A percentile compares a stretch with the other conserved stretches of the same genome.
These are phyloP conservation scores for Amazona finschi DNA, from an alignment of 2,797 vertebrate genomes.

Conservation along the genomic window DNA sequence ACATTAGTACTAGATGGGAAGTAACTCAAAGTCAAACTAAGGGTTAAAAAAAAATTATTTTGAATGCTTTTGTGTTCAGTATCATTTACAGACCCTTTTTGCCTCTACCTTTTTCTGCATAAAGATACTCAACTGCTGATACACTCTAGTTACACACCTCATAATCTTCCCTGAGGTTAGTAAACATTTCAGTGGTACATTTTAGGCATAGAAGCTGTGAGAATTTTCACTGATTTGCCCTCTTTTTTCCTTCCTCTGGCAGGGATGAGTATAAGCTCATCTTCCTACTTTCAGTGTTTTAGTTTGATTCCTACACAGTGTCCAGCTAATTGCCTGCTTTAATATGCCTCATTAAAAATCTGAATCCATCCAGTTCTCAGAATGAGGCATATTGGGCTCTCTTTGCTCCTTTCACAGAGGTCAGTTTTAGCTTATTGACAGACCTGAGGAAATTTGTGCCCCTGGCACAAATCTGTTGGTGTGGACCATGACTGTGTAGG, in stretches of 20 bases:
- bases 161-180: not conserved
- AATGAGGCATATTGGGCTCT: not conserved
- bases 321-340: not conserved
- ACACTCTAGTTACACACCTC: not conserved
- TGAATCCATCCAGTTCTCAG: not conserved
- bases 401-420: not conserved
- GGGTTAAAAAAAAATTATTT: not conserved
- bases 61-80: not conserved
- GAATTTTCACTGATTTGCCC: not conserved
- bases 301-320: not conserved
- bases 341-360: not conserved
- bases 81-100: not conserved
- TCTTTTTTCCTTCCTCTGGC: not conserved
- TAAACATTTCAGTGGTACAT: not conserved
- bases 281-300: not conserved
- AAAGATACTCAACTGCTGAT: not conserved
- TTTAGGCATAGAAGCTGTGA: not conserved
- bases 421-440: not conserved
- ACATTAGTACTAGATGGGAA: not conserved
- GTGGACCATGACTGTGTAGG: rapidly evolving
- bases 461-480: not conserved
- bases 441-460: not conserved
- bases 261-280: not conserved
- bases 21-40: not conserved
- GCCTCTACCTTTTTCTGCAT: not conserved